Conservation (phyloP, 2,888 invertebrate species). For the Yponomeuta malinellus region DNA sequence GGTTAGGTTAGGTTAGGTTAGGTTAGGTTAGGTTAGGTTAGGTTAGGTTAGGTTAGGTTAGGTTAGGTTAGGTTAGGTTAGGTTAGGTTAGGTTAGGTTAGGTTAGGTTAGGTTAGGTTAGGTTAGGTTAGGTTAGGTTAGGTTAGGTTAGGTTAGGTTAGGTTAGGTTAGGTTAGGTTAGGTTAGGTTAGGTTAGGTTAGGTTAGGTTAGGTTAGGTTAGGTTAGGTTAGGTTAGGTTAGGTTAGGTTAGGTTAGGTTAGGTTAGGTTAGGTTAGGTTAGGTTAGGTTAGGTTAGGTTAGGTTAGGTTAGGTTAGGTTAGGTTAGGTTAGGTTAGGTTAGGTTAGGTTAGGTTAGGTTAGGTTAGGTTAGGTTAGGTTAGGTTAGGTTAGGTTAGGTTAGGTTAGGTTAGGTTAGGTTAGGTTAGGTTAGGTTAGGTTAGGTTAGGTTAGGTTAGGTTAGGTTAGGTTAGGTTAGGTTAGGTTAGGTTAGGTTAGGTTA, state of each 20-base stretch:
- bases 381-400: conserved; percentile 16
- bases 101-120: conserved; percentile 22
- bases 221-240: conserved; percentile 18
- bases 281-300: conserved; percentile 22
- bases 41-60: conserved; percentile 19
- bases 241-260: conserved; percentile 20
- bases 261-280: conserved; percentile 17
- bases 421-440: conserved; percentile 16
- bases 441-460: conserved; percentile 16
- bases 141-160: conserved; percentile 22
- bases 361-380: conserved; percentile 17
- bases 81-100: conserved; percentile 21
- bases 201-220: conserved; percentile 20
- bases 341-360: conserved; percentile 18
- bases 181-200: conserved; percentile 22
- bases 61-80: conserved; percentile 18
- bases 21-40: conserved; percentile 24
- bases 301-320: conserved; percentile 21
- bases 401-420: conserved; percentile 16
- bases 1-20: conserved; percentile 18
- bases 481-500: conserved; percentile 16
- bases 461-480: conserved; percentile 15
- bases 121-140: conserved; percentile 23
- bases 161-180: conserved; percentile 22
- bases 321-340: conserved; percentile 20